Evolutionary conservation across 2,888 invertebrate genomes (phyloP), one percentile per base, ranked within the genome.

Genomic region (Drymonia ruficornis): DNA sequence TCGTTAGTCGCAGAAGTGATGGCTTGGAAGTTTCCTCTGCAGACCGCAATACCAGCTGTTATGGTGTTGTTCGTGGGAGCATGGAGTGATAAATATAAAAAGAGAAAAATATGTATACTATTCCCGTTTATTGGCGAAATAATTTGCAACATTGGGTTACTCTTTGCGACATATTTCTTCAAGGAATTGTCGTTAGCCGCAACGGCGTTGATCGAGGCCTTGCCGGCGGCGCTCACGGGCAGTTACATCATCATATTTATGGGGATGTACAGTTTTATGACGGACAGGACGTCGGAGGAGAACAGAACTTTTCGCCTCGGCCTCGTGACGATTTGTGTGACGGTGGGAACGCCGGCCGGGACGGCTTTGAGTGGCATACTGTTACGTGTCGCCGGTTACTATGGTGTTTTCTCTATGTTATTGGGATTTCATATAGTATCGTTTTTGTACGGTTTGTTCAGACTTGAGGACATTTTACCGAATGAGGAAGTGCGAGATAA

Each of bases 271-370:
- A 94, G 94, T 74, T 95, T 94, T 72, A 91, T 95, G 70, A 91
- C 94, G 5, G 94, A 94, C 56, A 89, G 94, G 49, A 94, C 95
- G 34, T 87, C 93, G 1, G 65, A 93, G 36, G 93, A 94, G 70
- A 94, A 94, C 80, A 89, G 95, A 55, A 95, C 95, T n/a, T 91
- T 95, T 59, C 89, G 95, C 53, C 84, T 95, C 45, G 95, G 95
- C 12, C 81, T 95, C 8, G 93, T 94, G n/a, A 93, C 94, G 13
- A 89, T 94, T 58, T 92, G 94, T 69, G 86, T 92, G 11, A 93
- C 87, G 47, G 77, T 93, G 28, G 93, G 93, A 8, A 87, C 93
- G 18, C 93, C 94, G 0, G 81, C 91, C 2, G 94, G 94, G 2
- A 93, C 91, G 0, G 91, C 87, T 13, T 66, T 94, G 15, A 94